Percentiles rank a stretch among this genome's conserved stretches.
phyloP scores from a whole-genome alignment of 2,113 vertebrate species.

The Chamaetylas fuelleborni region DNA sequence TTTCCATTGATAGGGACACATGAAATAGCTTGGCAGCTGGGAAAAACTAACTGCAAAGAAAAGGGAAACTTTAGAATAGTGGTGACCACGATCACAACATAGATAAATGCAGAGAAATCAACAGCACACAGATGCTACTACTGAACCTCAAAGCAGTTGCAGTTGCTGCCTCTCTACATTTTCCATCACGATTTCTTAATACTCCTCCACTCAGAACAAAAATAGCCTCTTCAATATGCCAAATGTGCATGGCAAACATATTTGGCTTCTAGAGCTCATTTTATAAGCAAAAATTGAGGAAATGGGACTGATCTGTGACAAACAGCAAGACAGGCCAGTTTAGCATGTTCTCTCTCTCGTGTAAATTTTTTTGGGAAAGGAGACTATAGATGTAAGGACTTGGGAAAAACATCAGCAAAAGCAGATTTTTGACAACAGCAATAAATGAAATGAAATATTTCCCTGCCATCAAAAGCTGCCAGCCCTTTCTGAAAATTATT shows the following conservation, averaged over 20 bases:
- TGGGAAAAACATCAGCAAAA: not conserved
- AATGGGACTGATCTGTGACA: not conserved
- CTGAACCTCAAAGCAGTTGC: not conserved
- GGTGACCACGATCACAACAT: rapidly evolving
- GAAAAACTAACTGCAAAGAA: not conserved
- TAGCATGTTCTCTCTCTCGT: not conserved
- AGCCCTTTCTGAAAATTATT: not conserved
- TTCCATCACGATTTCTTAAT: not conserved
- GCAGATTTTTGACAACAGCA: not conserved
- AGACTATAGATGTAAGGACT: not conserved
- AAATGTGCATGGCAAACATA: not conserved
- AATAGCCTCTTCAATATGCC: not conserved
- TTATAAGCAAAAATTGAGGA: not conserved
- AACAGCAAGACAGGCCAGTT: not conserved
- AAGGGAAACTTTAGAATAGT: not conserved
- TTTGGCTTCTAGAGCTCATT: not conserved
- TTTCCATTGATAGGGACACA: not conserved
- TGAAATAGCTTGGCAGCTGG: not conserved
- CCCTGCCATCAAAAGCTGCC: not conserved
- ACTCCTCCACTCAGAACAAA: not conserved
- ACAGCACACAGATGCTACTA: not conserved
- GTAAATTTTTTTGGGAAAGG: not conserved
- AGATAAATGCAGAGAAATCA: not conserved
- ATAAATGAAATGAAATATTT: not conserved
- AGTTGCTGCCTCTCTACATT: not conserved